Base-by-base conservation (phyloP, 2,797 vertebrate species). In the Mastacembelus armatus region DNA sequence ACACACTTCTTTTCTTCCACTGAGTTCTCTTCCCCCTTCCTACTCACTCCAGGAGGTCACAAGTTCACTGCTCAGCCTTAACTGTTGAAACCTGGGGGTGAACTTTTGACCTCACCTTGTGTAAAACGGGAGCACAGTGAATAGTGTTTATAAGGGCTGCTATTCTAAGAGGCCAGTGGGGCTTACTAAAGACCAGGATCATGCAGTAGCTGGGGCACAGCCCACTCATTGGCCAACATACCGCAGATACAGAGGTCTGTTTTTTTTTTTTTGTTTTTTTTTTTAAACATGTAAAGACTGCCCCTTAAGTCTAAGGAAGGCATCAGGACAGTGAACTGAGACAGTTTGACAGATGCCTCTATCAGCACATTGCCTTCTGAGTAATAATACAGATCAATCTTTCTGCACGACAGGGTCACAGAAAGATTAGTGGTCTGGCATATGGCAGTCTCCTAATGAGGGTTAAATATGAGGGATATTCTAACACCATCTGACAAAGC, bases 81-180 rank as follows among this genome's bases (percentile, higher is more conserved):
- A 93, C 91, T 84, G 89, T 89, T 93, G 88, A 94, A 93, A 87
- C 90, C 90, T 91, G 89, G 77, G 78, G 71, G 71, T 92, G 92
- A 93, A 94, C 94, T 93, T 85, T 81, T 93, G 92, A 94, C 92
- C 93, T 86, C 79, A 86, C 85, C 91, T 91, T 83, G 89, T 92
- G 90, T 91, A 91, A 91, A 35, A 86, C 80, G 70, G 67, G 74
- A 86, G 77, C 71, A 24, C 56, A 85, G 84, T 84, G 84, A 87
- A 84, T 77, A 72, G 87, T 90, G 89, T 90, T 93, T 91, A 85
- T 90, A 83, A 80, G 84, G 85, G 73, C 77, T 74, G 74, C 80
- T 70, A 74, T 77, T 87, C 70, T 76, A 36, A 71, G 68, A 77
- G 84, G 77, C 79, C 80, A 77, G 54, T 69, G 63, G 60, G 76